Conservation (phyloP, 2,888 invertebrate species). For the Drosophila macrospina region DNA sequence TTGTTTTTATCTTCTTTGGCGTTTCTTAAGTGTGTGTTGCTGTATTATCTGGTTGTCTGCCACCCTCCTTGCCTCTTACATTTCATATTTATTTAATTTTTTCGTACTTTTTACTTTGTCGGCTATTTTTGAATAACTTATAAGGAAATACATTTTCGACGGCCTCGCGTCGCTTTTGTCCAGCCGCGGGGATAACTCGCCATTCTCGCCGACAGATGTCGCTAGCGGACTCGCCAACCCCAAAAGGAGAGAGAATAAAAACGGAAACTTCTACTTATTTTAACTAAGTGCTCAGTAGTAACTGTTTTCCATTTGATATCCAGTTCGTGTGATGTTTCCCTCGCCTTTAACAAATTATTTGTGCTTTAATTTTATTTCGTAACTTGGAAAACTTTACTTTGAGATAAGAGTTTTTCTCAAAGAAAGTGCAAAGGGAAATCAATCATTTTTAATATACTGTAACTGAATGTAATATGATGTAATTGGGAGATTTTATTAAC, state of each 20-base stretch:
- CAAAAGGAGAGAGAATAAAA: background rate
- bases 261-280: conserved; percentile 7
- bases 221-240: conserved; percentile 1
- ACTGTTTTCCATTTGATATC: background rate
- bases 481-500: no score
- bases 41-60: conserved; percentile 47
- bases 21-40: conserved; percentile 53
- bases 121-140: conserved; percentile 66
- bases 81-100: conserved; percentile 78
- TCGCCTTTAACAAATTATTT: background rate
- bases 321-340: no score
- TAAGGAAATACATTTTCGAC: conserved; percentile 44
- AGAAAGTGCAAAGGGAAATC: no score
- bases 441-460: no score
- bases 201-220: conserved; percentile 13
- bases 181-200: conserved; percentile 16
- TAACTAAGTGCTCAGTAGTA: background rate
- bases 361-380: background rate
- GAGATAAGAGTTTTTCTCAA: background rate
- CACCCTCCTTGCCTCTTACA: conserved; percentile 41
- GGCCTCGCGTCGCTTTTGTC: conserved; percentile 17
- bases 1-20: conserved; percentile 42
- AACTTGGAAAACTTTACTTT: background rate
- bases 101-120: conserved; percentile 64
- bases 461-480: no score